Evolutionary conservation across 2,797 vertebrate genomes (phyloP), one percentile per base, ranked within the genome.

Genomic region (Enteromius unitaeniatus): DNA sequence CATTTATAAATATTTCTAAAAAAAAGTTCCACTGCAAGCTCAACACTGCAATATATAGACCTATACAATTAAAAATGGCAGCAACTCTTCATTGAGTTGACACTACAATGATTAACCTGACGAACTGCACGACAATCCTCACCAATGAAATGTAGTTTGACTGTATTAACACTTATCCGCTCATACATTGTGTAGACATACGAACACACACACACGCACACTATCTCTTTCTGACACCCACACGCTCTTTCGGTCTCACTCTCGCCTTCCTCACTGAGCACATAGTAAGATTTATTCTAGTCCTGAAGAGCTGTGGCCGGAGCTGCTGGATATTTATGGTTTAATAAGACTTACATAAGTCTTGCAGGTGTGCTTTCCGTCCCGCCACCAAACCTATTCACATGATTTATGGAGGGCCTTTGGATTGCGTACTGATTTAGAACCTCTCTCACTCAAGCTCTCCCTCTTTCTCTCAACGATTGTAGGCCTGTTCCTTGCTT

Each of bases 291-390:
- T 96, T 95, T 95, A 95, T 95, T 93, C 88, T 89, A 90, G 86
- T 88, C 89, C 84, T 90, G 93, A 92, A 89, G 93, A 89, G 92
- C 92, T 89, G 91, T 88, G 89, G 93, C 89, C 88, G 93, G 88
- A 92, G 83, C 90, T 91, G 92, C 90, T 94, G 92, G 93, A 94
- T 95, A 95, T 95, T 95, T 96, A 95, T 95, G 94, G 92, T 94
- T 95, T 95, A 96, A 95, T 96, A 96, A 95, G 95, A 95, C 94
- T 95, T 95, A 95, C 95, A 95, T 96, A 96, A 95, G 94, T 96
- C 95, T 95, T 95, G 94, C 95, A 96, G 95, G 95, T 96, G 95
- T 95, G 94, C 93, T 95, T 95, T 95, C 94, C 92, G 88, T 92
- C 92, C 93, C 91, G 88, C 92, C 92, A 92, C 93, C 91, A 85